Conservation (phyloP, 2,888 invertebrate species). For the Hemithea aestivaria region DNA sequence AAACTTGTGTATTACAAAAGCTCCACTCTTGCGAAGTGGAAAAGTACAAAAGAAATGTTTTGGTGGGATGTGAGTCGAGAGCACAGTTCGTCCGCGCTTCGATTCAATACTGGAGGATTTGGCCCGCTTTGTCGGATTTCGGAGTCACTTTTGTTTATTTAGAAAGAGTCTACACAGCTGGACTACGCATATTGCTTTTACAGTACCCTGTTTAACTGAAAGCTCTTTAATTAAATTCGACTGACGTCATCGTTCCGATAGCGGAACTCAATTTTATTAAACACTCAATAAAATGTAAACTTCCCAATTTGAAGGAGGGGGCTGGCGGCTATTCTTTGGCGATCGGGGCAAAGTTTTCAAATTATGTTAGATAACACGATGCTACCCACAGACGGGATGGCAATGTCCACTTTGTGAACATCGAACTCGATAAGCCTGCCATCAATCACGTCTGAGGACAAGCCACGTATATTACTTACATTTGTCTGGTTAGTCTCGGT, state of each 20-base stretch:
- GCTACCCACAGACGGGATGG: slow-evolving; percentile 11
- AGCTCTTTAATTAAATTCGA: slow-evolving; percentile 18
- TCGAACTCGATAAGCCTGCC: slow-evolving; percentile 18
- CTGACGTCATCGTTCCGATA: slow-evolving; percentile 8
- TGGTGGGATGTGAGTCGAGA: slow-evolving; percentile 23
- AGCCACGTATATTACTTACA: slow-evolving; percentile 20
- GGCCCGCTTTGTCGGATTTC: slow-evolving; percentile 19
- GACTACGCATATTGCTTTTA: slow-evolving; percentile 24
- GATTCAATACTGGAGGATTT: slow-evolving; percentile 26
- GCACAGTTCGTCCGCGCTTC: slow-evolving; percentile 29
- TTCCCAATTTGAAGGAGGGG: slow-evolving; percentile 3
- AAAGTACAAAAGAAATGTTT: slow-evolving; percentile 27
- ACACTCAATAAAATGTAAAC: slow-evolving; percentile 3
- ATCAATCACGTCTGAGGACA: slow-evolving; percentile 25
- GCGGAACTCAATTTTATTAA: slow-evolving; percentile 7
- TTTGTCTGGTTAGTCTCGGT: slow-evolving; percentile 16
- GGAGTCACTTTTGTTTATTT: slow-evolving; percentile 25
- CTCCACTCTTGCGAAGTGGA: slow-evolving; percentile 27
- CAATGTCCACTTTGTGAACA: slow-evolving; percentile 20
- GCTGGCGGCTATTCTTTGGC: neutral
- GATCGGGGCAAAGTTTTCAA: slow-evolving; percentile 6
- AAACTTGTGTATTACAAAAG: slow-evolving; percentile 14
- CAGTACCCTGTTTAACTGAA: slow-evolving; percentile 14
- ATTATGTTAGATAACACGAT: slow-evolving; percentile 16
- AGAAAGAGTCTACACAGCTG: slow-evolving; percentile 16